Evolutionary conservation across 2,888 invertebrate genomes (phyloP).

Genomic region (Troides helena): DNA sequence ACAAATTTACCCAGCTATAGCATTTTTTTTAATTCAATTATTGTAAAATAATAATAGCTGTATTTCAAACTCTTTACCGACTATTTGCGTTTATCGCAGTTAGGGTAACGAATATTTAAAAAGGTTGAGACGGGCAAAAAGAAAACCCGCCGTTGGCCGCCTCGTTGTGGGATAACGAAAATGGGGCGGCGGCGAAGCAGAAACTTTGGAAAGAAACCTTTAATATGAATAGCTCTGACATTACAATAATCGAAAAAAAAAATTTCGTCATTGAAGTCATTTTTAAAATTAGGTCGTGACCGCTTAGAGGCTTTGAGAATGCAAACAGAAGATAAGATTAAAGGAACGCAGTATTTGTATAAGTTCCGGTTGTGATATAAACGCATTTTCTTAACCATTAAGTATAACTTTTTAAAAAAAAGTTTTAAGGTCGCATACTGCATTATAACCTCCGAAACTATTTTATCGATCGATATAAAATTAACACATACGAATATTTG

Average conservation of each 20-base stretch:
- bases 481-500: no score
- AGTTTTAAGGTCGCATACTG: not conserved
- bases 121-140: constrained; percentile 3
- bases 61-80: no score
- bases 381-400: no score
- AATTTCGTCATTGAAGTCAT: constrained; percentile 18
- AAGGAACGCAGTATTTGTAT: no score
- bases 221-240: constrained; percentile 22
- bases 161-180: constrained; percentile 10
- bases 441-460: not conserved
- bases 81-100: not conserved
- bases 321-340: not conserved
- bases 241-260: constrained; percentile 24
- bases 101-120: constrained; percentile 7
- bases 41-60: no score
- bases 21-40: no score
- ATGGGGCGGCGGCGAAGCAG: constrained; percentile 15
- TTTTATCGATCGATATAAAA: not conserved
- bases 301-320: constrained; percentile 1
- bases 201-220: constrained; percentile 14
- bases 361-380: no score
- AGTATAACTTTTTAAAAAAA: no score
- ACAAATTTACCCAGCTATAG: no score
- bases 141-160: constrained; percentile 1
- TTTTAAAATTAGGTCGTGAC: constrained; percentile 11